Evolutionary conservation across 2,888 invertebrate genomes (phyloP).

Genomic region (Stictocephala bisonia): DNA sequence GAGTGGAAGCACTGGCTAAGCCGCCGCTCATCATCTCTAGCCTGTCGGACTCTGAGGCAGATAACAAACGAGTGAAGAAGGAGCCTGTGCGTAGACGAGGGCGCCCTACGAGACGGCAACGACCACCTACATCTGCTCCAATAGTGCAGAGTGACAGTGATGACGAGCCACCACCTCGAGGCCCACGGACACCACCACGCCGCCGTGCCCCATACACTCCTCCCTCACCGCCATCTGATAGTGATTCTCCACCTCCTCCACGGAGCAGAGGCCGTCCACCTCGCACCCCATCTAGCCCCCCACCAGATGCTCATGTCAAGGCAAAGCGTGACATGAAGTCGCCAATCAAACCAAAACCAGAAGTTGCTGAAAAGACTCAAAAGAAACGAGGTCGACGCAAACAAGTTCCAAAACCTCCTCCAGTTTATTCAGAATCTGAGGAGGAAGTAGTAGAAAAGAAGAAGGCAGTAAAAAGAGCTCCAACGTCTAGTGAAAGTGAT

Average conservation of each 20-base stretch:
- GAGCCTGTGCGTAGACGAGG: constrained; percentile 58
- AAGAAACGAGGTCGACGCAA: constrained; percentile 51
- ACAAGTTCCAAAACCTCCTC: constrained; percentile 50
- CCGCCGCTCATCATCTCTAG: constrained; percentile 69
- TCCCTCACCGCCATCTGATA: constrained; percentile 43
- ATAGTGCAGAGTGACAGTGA: constrained; percentile 61
- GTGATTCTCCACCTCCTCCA: constrained; percentile 38
- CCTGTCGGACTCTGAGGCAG: constrained; percentile 69
- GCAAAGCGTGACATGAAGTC: constrained; percentile 16
- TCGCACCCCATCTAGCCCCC: constrained; percentile 39
- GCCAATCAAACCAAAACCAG: constrained; percentile 21
- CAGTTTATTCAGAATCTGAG: constrained; percentile 50
- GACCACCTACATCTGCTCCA: constrained; percentile 2
- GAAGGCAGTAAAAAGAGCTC: constrained; percentile 44
- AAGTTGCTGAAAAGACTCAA: constrained; percentile 30
- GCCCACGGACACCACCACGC: constrained; percentile 37
- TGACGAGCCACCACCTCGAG: constrained; percentile 59
- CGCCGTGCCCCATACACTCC: constrained; percentile 53
- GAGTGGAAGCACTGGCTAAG: constrained; percentile 66
- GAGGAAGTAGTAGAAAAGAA: constrained; percentile 51
- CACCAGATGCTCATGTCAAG: not conserved
- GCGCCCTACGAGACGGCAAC: constrained; percentile 49
- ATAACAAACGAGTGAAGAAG: constrained; percentile 57
- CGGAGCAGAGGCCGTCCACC: constrained; percentile 29
- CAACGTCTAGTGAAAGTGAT: constrained; percentile 50